phyloP scores from a whole-genome alignment of 1,140 invertebrate species.

The Drosophila aff. region DNA sequence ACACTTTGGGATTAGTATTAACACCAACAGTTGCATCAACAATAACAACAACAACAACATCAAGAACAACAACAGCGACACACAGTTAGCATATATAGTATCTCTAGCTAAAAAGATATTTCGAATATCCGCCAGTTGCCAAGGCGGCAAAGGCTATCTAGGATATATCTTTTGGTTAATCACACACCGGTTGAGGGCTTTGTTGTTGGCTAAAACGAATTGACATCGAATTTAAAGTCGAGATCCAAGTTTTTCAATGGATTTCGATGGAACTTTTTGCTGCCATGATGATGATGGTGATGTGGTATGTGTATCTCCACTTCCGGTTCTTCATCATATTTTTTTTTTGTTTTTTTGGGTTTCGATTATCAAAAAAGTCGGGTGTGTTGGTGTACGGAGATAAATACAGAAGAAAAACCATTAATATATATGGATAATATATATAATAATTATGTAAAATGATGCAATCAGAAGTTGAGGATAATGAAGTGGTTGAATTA shows the following conservation, averaged over 20 bases:
- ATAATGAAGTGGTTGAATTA: slow-evolving; percentile 60
- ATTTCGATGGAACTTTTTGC: slow-evolving; percentile 82
- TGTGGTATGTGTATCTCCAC: slow-evolving; percentile 81
- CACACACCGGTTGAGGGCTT: slow-evolving; percentile 68
- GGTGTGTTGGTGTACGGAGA: slow-evolving; percentile 47
- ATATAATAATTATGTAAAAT: slow-evolving; percentile 34
- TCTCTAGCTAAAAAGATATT: slow-evolving; percentile 41
- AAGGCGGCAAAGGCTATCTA: neutral
- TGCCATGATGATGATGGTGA: slow-evolving; percentile 85
- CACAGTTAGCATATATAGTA: slow-evolving; percentile 16
- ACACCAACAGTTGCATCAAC: slow-evolving; percentile 36
- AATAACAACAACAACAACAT: neutral
- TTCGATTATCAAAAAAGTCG: slow-evolving; percentile 59
- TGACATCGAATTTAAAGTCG: slow-evolving; percentile 85
- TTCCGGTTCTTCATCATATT: slow-evolving; percentile 70
- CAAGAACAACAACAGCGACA: slow-evolving; percentile 37
- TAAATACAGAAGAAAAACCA: slow-evolving; percentile 72
- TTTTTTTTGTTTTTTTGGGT: neutral
- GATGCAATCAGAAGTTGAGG: slow-evolving; percentile 36
- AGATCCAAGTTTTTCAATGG: slow-evolving; percentile 84
- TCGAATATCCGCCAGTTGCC: slow-evolving; percentile 38
- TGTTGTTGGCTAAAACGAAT: slow-evolving; percentile 83
- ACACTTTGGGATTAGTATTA: slow-evolving; percentile 35
- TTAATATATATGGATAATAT: slow-evolving; percentile 50
- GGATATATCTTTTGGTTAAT: slow-evolving; percentile 31